Percentiles rank a stretch among this genome's conserved stretches.
Evolutionary conservation across 1,140 invertebrate species (phyloP).

Genomic region (Drosophila kurseongensis): DNA sequence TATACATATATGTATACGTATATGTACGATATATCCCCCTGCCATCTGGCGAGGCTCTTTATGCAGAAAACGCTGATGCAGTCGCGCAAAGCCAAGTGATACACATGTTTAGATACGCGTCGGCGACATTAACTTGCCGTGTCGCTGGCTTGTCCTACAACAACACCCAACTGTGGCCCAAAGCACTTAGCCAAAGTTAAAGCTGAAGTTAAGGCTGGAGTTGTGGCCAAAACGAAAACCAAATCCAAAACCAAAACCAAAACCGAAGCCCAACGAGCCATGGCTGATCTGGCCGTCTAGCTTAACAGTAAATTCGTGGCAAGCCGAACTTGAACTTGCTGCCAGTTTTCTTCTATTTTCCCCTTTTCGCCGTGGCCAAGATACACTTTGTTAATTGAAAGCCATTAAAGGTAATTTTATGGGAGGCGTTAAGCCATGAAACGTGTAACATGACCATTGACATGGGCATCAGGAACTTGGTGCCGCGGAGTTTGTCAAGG

Average conservation of each 20-base stretch:
- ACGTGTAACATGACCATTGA: slow-evolving; percentile 84
- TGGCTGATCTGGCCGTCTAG: slow-evolving; percentile 44
- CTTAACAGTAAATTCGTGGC: slow-evolving; percentile 82
- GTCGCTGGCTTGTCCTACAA: slow-evolving; percentile 43
- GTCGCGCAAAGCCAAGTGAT: slow-evolving; percentile 49
- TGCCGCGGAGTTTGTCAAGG: slow-evolving; percentile 8
- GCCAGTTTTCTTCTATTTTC: slow-evolving; percentile 40
- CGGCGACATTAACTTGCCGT: slow-evolving; percentile 77
- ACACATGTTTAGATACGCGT: slow-evolving; percentile 80
- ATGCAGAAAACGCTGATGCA: slow-evolving; percentile 41
- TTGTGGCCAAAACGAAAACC: slow-evolving; percentile 7
- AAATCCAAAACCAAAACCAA: slow-evolving; percentile 3
- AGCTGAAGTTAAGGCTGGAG: neutral
- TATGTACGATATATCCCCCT: slow-evolving; percentile 1
- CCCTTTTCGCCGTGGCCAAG: slow-evolving; percentile 64
- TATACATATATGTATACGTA: neutral
- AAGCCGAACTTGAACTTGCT: slow-evolving; percentile 48
- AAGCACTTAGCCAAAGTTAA: slow-evolving; percentile 41
- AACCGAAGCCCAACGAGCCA: slow-evolving; percentile 33
- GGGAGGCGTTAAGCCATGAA: slow-evolving; percentile 84
- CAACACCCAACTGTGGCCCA: slow-evolving; percentile 48
- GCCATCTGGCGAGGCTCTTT: slow-evolving; percentile 24
- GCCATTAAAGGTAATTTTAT: slow-evolving; percentile 85
- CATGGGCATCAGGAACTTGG: slow-evolving; percentile 56
- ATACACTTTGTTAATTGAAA: slow-evolving; percentile 84